Percentiles rank a stretch among this genome's conserved stretches.
Conservation (phyloP, 1,140 invertebrate species). For the Panagrolaimus sp. region DNA sequence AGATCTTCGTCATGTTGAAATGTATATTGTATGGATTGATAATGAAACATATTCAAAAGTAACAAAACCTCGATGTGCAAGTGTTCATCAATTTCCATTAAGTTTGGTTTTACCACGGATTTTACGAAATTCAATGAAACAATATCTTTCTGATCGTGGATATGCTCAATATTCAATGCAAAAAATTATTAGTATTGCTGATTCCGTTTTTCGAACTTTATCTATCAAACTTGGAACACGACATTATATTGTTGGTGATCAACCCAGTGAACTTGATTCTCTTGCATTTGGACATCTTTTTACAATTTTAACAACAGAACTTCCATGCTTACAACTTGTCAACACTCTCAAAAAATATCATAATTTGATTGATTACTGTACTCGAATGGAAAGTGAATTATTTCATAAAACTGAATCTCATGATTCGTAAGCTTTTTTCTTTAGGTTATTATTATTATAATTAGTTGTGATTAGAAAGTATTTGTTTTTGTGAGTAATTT, state of each 20-base stretch:
- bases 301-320: conserved; percentile 3
- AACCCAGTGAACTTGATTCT: neutral
- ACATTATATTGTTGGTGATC: neutral
- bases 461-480: too few species aligned
- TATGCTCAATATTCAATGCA: neutral
- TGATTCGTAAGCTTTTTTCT: too few species aligned
- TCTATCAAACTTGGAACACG: neutral
- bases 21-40: conserved; percentile 2
- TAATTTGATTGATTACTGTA: neutral
- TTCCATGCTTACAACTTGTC: neutral
- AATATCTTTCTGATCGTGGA: neutral
- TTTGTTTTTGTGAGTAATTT: too few species aligned
- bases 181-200: neutral
- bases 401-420: neutral
- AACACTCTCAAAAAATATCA: conserved; percentile 2
- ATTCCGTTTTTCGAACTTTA: neutral
- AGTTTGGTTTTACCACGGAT: neutral
- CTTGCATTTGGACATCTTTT: conserved; percentile 5
- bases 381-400: neutral
- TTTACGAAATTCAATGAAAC: conserved; percentile 1
- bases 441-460: too few species aligned
- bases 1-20: conserved; percentile 11
- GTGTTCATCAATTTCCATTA: neutral
- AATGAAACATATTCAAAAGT: conserved; percentile 5
- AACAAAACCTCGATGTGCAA: neutral